Base-by-base conservation (phyloP, 2,797 vertebrate species). In the Hypotaenidia okinawae region DNA sequence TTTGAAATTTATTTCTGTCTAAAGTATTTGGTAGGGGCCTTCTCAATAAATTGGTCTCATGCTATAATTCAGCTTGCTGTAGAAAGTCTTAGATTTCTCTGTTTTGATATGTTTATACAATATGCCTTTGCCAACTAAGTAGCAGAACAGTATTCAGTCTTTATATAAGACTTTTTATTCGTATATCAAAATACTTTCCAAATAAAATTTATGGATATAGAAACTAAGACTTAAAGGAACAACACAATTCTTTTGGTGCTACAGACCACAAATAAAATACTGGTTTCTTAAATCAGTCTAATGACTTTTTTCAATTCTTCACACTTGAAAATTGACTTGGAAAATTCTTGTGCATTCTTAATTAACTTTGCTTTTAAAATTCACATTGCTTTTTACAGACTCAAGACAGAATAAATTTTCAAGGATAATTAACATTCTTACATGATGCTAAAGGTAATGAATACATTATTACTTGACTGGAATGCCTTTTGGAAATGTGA, bases 71-170 rank as follows among this genome's bases (percentile, higher is more conserved):
- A 87, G 51, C 10, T 37, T 89, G 61, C 57, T 45, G 77, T 10
- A 77, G 49, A 89, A 85, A 77, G 58, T 83, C 72, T 74, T 78
- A 25, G 45, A 78, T 91, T 89, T 93, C 75, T 80, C 3, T 61
- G 45, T 84, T 87, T 95, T 80, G 14, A 80, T 90, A 89, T 0
- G 6, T 16, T 78, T 93, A 58, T 43, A 55, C 5, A 80, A 35
- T 51, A n/a, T 15, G 2, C 15, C 25, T 94, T 87, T 83, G 62
- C 92, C 90, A 95, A 27, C 62, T 76, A 88, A 94, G 82, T 89
- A 93, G 90, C 73, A 86, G 90, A 94, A 90, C 72, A 87, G 63
- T 61, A 73, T 94, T 87, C 58, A 59, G n/a, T 61, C 70, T 92
- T 83, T 70, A 35, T 51, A 45, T 55, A 57, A 82, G 64, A 41